Conservation (phyloP, 92 coral and sea anemone genomes). For the Heteractis magnifica region DNA sequence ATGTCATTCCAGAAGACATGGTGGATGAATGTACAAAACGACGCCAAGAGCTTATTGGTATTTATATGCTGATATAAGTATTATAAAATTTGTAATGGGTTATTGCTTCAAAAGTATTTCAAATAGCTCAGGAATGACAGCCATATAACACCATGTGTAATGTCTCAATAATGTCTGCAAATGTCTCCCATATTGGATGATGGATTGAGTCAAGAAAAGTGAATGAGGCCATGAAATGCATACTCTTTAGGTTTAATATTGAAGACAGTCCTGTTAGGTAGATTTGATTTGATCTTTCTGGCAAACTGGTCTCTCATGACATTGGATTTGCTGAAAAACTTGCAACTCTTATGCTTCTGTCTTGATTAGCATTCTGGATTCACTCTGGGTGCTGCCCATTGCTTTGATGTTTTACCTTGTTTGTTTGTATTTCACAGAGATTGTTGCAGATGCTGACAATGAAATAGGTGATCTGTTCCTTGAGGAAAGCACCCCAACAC, state of each 20-base stretch:
- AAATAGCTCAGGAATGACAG: too few species aligned
- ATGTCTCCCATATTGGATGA: too few species aligned
- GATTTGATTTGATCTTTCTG: too few species aligned
- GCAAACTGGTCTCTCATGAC: too few species aligned
- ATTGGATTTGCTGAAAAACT: too few species aligned
- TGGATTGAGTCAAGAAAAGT: too few species aligned
- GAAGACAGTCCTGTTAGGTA: too few species aligned
- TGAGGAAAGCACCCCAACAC: slow-evolving; percentile 88
- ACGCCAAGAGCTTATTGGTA: slow-evolving; percentile 88
- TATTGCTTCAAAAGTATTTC: not conserved
- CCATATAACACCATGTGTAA: too few species aligned
- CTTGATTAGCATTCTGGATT: not conserved
- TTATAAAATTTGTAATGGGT: not conserved
- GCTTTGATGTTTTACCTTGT: not conserved
- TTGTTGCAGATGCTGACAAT: slow-evolving; percentile 88
- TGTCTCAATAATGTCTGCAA: too few species aligned
- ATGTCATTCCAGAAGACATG: slow-evolving; percentile 90
- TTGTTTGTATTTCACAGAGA: slow-evolving; percentile 47
- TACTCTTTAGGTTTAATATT: too few species aligned
- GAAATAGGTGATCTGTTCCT: slow-evolving; percentile 89
- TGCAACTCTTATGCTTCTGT: too few species aligned
- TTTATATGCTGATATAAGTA: not conserved
- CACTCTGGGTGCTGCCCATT: not conserved
- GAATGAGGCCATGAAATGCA: too few species aligned
- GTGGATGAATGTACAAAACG: slow-evolving; percentile 69